These are phyloP conservation scores for Aspidiotus destructor DNA, from an alignment of 2,888 invertebrate species.

Conservation along the genomic window DNA sequence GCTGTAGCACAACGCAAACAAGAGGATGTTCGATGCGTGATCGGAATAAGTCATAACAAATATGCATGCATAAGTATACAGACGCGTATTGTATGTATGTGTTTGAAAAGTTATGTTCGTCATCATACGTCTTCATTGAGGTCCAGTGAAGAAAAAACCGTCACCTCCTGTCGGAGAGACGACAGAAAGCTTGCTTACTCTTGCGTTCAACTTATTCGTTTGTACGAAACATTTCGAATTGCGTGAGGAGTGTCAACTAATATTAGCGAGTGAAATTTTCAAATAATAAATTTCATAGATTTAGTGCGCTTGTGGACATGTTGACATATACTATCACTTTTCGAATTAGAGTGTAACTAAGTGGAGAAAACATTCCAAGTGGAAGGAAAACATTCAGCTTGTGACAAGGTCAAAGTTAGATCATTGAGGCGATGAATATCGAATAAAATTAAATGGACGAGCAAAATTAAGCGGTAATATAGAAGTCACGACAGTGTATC, in stretches of 20 bases:
- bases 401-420: too few species aligned
- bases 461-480: too few species aligned
- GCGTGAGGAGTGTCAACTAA: background rate
- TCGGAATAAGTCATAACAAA: constrained; percentile 24
- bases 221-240: constrained; percentile 15
- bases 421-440: too few species aligned
- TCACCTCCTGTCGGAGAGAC: too few species aligned
- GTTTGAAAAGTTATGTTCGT: too few species aligned
- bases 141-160: too few species aligned
- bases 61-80: background rate
- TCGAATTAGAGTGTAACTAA: background rate
- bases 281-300: background rate
- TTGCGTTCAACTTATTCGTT: constrained; percentile 15
- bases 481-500: too few species aligned
- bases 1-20: constrained; percentile 23
- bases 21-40: constrained; percentile 19
- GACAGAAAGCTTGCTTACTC: too few species aligned
- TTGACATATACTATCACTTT: background rate
- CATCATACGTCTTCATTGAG: too few species aligned
- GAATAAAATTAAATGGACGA: too few species aligned
- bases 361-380: background rate
- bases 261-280: background rate
- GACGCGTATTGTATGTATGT: constrained; percentile 9
- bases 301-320: background rate
- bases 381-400: too few species aligned